Percentiles rank a stretch among this genome's conserved stretches.
phyloP scores from a whole-genome alignment of 2,113 vertebrate genomes.

The Grammomys surdaster region DNA sequence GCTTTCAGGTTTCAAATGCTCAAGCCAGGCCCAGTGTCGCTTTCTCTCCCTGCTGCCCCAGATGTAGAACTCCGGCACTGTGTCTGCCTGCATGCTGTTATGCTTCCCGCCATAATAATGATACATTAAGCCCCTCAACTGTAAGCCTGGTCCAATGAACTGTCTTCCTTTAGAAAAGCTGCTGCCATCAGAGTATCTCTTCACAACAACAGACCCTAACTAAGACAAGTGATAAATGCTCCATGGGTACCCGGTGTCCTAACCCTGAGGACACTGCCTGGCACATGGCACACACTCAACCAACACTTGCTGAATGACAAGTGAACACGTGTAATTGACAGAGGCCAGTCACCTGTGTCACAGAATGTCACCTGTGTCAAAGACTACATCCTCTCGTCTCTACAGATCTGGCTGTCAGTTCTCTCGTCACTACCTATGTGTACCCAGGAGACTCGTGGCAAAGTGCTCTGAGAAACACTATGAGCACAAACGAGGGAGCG shows the following conservation, averaged over 20 bases:
- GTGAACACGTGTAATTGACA: fast-evolving
- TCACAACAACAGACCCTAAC: background rate
- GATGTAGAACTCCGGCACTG: background rate
- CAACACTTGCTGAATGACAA: background rate
- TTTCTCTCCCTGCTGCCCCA: background rate
- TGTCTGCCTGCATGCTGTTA: background rate
- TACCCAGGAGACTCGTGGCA: fast-evolving
- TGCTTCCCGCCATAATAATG: background rate
- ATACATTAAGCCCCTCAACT: background rate
- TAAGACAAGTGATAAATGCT: background rate
- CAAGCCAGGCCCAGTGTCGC: background rate
- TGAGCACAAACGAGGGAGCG: background rate
- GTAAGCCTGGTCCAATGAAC: background rate
- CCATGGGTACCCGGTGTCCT: fast-evolving
- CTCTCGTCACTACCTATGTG: background rate
- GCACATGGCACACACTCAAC: fast-evolving
- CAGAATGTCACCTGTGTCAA: fast-evolving
- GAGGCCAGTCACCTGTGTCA: background rate
- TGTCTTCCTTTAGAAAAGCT: background rate
- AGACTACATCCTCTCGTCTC: background rate
- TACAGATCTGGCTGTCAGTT: background rate
- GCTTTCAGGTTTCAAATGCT: background rate
- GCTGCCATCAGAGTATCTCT: background rate
- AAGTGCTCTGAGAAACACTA: background rate
- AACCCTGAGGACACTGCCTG: fast-evolving